Base-by-base conservation (phyloP, 1,140 invertebrate species). In the Meteorus sp. region DNA sequence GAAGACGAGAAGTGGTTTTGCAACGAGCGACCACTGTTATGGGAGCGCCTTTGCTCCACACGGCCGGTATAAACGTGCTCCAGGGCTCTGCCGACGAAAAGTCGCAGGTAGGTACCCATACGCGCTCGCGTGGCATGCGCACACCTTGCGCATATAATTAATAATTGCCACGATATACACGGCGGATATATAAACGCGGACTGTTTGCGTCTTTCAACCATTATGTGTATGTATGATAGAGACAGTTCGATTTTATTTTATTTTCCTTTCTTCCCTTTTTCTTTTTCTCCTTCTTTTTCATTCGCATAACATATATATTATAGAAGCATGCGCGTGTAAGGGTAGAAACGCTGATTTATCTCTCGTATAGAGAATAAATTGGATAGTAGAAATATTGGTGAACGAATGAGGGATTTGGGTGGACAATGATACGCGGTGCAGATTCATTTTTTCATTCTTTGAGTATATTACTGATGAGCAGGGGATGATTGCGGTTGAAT, bases 1-100 rank as follows among this genome's bases (percentile, higher is more conserved):
- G 63, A 63, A 71, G 67, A 74, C 70, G 66, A 70, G 71, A 72
- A 69, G 72, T 71, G 71, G 73, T 68, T 70, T 64, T 62, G 63
- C 64, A 68, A 71, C 64, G 61, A 70, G 56, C 65, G 66, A 69
- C 66, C 68, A 70, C 63, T 61, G 63, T 64, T 64, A 56, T 66
- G 47, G 64, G 56, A 66, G 64, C 61, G 33, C 61, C 41, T 15
- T 23, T 27, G 22, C 13, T 52, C 4, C 41, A 22, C 29, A 19
- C 35, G 50, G 43, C 47, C 35, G 44, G 31, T 22, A 13, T 39
- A 33, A 33, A 31, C 57, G 20, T 17, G 29, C 48, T 29, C 27
- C 29, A 19, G 41, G 50, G 41, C 39, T 35, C 33, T 37, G 2
- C 33, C 52, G 29, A 54, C 57, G 56, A 59, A 60, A 56, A 63